Evolutionary conservation across 2,888 invertebrate genomes (phyloP).

Genomic region (Euplexia lucipara): DNA sequence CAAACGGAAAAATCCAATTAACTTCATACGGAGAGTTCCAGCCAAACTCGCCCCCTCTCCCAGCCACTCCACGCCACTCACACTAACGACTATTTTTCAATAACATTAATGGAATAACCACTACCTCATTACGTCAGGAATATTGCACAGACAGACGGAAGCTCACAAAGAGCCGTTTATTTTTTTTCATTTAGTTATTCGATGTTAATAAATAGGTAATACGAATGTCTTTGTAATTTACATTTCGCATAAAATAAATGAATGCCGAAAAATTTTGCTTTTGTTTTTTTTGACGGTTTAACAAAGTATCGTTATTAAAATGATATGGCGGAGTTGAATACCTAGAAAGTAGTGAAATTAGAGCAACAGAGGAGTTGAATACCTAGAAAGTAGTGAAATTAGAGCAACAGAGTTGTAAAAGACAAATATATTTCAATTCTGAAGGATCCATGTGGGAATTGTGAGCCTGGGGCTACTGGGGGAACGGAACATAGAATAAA

Average conservation of each 20-base stretch:
- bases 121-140: slow-evolving; percentile 70
- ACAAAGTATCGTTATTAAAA: slow-evolving; percentile 26
- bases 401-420: slow-evolving; percentile 41
- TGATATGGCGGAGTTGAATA: slow-evolving; percentile 24
- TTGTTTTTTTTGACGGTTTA: slow-evolving; percentile 7
- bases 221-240: slow-evolving; percentile 56
- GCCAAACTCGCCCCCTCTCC: slow-evolving; percentile 72
- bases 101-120: slow-evolving; percentile 83
- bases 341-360: slow-evolving; percentile 27
- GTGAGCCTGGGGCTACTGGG: slow-evolving; percentile 42
- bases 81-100: slow-evolving; percentile 85
- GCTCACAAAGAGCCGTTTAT: slow-evolving; percentile 63
- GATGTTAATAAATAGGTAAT: slow-evolving; percentile 51
- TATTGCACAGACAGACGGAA: slow-evolving; percentile 62
- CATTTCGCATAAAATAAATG: slow-evolving; percentile 24
- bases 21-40: slow-evolving; percentile 85
- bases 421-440: slow-evolving; percentile 58
- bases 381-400: slow-evolving; percentile 29
- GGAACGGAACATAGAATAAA: slow-evolving; percentile 51
- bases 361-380: slow-evolving; percentile 27
- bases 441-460: slow-evolving; percentile 46
- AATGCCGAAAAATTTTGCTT: neutral
- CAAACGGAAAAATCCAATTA: slow-evolving; percentile 90
- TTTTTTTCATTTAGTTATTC: slow-evolving; percentile 64
- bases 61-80: slow-evolving; percentile 73